Base-by-base conservation (phyloP, 2,113 vertebrate species). In the Hiodon tergisus region DNA sequence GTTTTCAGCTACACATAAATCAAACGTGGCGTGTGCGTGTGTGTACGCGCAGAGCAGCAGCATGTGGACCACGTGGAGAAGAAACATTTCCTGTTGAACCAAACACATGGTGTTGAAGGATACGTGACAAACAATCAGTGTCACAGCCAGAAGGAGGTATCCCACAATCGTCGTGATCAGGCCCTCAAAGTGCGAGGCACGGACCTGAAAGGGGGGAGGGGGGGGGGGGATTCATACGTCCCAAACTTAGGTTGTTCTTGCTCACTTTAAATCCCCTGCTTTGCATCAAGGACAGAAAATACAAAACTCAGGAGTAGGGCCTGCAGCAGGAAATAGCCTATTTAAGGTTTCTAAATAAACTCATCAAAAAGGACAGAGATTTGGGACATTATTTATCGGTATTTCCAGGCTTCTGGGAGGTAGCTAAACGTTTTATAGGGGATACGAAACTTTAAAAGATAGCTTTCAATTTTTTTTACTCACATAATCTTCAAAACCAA, bases 141-240 rank as follows among this genome's bases (percentile, higher is more conserved):
- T 94, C 83, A 95, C 90, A 80, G 96, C 96, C 77, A 98, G 83
- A 67, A 98, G 92, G 78, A 98, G 93, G 77, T 98, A 98, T 11
- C 96, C 96, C 0, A 98, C 93, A 76, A 98, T 94, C 13, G 96
- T 97, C 74, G 96, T 98, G 84, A 98, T 92, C 68, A 98, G 89
- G 69, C 96, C 96, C 72, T 98, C 95, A 82, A 98, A 98, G 79
- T 98, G 96, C 77, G 96, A 98, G 47, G 96, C 96, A 86, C 93
- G 93, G 71, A 98, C 87, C 96, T 98, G 85, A 6, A 90, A 67
- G 9, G 81, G 72, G 60, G 51, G 11, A 59, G 59, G 5, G 54
- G 11, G 7, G 55, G 7, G 7, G 11, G 11, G 6, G 11, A 11
- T 8, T 11, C 55, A 57, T 6, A 9, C 8, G 7, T 52, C 57